These are phyloP conservation scores for Tyto alba DNA, from an alignment of 2,113 vertebrate species.

Conservation along the genomic window DNA sequence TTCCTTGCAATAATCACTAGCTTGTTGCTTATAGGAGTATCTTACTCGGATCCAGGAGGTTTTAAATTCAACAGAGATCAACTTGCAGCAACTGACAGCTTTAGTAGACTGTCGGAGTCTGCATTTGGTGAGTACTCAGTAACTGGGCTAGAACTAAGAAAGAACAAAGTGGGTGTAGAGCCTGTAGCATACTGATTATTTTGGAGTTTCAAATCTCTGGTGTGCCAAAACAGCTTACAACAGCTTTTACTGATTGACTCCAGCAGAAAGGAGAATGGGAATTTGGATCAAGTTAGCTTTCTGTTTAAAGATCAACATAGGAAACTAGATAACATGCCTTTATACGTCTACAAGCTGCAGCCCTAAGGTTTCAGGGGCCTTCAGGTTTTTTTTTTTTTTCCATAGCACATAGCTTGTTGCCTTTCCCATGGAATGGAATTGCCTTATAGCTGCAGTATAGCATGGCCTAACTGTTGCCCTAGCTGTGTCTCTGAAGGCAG, in stretches of 20 bases:
- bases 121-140: constrained; percentile 85
- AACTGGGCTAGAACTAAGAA: not conserved
- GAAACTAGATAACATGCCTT: not conserved
- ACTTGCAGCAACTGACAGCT: constrained; percentile 94
- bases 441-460: not conserved
- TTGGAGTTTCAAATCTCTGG: not conserved
- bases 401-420: not conserved
- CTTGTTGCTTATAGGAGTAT: constrained; percentile 73
- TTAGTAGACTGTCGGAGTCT: constrained; percentile 97
- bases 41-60: constrained; percentile 87
- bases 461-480: not conserved
- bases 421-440: not conserved
- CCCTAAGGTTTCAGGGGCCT: not conserved
- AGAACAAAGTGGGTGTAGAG: not conserved
- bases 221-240: not conserved
- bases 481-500: not conserved
- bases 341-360: not conserved
- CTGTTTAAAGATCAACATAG: not conserved
- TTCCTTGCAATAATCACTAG: not conserved
- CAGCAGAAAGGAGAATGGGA: not conserved
- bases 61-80: constrained; percentile 90
- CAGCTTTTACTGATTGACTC: not conserved
- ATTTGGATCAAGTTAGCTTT: not conserved
- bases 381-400: not conserved
- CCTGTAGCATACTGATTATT: not conserved